Percentiles rank a stretch among this genome's conserved stretches.
These are phyloP conservation scores for Drosophila mauritiana DNA, from an alignment of 1,140 invertebrate genomes.

Conservation along the genomic window DNA sequence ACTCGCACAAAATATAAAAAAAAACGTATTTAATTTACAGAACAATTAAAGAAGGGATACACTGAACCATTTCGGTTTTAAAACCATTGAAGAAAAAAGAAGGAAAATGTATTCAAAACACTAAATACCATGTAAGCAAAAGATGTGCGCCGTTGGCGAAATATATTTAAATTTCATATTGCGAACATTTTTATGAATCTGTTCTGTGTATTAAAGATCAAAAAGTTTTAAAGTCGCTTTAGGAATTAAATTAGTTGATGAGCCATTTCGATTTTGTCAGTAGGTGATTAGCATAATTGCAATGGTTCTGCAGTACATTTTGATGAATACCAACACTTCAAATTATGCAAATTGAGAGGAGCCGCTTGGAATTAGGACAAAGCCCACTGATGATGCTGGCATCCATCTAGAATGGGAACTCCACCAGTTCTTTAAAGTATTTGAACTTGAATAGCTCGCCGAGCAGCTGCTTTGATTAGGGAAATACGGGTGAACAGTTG, in stretches of 20 bases:
- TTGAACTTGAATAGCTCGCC: neutral
- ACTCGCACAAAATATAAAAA: neutral
- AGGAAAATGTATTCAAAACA: constrained; percentile 10
- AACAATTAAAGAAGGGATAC: constrained; percentile 8
- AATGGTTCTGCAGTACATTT: constrained; percentile 19
- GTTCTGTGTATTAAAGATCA: neutral
- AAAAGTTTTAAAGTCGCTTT: neutral
- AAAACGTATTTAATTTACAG: neutral
- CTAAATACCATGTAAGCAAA: neutral
- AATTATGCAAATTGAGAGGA: constrained; percentile 42
- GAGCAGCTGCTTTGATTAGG: constrained; percentile 6
- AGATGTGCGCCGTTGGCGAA: neutral
- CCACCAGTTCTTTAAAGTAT: constrained; percentile 17
- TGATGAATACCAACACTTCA: constrained; percentile 28
- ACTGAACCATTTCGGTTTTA: neutral
- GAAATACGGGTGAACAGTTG: neutral
- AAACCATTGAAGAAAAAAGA: neutral
- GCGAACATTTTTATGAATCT: constrained; percentile 4
- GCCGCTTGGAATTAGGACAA: constrained; percentile 14
- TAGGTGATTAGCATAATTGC: constrained; percentile 46
- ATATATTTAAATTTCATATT: constrained; percentile 19
- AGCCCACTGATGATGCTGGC: constrained; percentile 33
- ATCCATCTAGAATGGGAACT: constrained; percentile 1
- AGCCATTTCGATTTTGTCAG: constrained; percentile 34
- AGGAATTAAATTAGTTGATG: constrained; percentile 20